A percentile compares a stretch with the other conserved stretches of the same genome.
Conservation (phyloP, 2,797 vertebrate species). For the Lutjanus campechanus region DNA sequence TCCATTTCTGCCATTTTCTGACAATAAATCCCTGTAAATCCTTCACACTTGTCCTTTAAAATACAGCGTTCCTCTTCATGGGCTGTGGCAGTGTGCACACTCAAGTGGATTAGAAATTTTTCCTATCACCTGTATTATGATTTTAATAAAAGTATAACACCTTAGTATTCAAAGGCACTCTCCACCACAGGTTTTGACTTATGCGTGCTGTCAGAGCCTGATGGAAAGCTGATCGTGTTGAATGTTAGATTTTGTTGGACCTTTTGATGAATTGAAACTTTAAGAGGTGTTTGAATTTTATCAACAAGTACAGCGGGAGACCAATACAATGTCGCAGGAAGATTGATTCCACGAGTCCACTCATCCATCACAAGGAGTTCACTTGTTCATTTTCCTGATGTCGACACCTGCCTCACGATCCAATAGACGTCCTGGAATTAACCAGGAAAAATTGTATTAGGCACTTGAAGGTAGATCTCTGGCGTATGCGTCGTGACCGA, state of each 20-base stretch:
- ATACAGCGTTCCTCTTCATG: slow-evolving; percentile 4
- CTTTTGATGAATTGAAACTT: slow-evolving; percentile 15
- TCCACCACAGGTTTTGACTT: slow-evolving; percentile 33
- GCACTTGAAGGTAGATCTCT: background rate
- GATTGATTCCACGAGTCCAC: background rate
- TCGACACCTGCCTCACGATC: background rate
- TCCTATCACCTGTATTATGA: slow-evolving; percentile 22
- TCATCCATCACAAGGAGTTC: slow-evolving; percentile 2
- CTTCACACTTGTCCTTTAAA: background rate
- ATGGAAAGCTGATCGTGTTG: slow-evolving; percentile 25
- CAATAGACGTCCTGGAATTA: background rate
- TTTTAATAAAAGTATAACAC: slow-evolving; percentile 33
- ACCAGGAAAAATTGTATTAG: background rate
- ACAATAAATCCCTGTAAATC: no score
- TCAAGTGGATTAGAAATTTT: background rate
- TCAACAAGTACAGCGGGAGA: slow-evolving; percentile 6
- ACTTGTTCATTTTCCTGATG: background rate
- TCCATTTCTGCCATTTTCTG: no score
- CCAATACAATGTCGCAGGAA: background rate
- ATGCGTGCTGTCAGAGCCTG: slow-evolving; percentile 21
- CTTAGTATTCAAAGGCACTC: slow-evolving; percentile 42
- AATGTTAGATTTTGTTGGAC: slow-evolving; percentile 23
- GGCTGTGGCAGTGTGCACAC: background rate
- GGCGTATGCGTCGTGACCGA: background rate
- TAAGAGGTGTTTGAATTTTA: slow-evolving; percentile 18